phyloP scores from a whole-genome alignment of 2,113 vertebrate species.

The Zosterops lateralis region DNA sequence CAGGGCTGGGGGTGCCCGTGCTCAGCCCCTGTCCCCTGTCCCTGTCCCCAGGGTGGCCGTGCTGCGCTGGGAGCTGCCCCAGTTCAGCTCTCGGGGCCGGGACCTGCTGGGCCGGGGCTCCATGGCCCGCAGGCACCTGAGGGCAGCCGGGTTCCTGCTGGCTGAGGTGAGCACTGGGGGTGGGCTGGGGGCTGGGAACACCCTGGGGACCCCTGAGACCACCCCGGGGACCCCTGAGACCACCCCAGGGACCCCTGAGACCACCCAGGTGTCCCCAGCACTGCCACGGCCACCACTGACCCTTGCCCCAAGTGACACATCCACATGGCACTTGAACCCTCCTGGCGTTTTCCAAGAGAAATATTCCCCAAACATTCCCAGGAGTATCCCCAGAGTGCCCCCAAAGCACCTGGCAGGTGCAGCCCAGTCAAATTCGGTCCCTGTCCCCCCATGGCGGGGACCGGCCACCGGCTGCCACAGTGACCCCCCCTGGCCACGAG shows the following conservation, averaged over 20 bases:
- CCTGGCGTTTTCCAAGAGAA: no score
- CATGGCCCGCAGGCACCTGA: neutral
- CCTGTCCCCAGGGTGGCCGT: neutral
- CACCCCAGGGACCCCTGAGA: no score
- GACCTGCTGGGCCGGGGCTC: neutral
- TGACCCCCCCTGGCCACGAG: no score
- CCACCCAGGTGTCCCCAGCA: neutral
- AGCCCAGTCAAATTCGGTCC: neutral
- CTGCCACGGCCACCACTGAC: no score
- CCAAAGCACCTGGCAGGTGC: no score
- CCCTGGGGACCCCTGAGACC: neutral
- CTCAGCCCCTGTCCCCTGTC: neutral
- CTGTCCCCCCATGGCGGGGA: no score
- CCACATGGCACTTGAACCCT: accelerated
- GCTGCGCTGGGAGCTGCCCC: neutral
- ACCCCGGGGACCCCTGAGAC: neutral
- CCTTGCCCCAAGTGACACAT: accelerated
- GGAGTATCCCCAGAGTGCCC: neutral
- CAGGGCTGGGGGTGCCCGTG: neutral
- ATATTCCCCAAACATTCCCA: neutral
- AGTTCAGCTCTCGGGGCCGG: neutral
- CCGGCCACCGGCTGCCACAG: no score
- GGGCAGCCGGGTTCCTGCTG: neutral
- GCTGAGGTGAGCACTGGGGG: neutral
- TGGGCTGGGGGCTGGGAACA: no score